Evolutionary conservation across 2,113 vertebrate species (phyloP).

Genomic region (Tautogolabrus adspersus): DNA sequence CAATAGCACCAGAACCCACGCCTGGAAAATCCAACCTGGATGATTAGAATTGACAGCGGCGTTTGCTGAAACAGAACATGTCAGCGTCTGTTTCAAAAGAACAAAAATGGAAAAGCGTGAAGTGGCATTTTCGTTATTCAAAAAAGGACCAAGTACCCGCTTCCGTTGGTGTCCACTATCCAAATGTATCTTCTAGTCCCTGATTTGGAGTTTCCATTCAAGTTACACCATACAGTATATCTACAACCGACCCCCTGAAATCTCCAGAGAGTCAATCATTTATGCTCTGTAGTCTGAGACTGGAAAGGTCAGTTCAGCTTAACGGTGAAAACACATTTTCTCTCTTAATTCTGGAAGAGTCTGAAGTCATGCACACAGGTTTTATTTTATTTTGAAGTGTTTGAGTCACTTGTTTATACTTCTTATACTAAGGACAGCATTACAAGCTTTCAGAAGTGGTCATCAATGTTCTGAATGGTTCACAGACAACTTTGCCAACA

Average conservation of each 20-base stretch:
- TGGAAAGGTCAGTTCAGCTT: slow-evolving; percentile 12
- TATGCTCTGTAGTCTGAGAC: slow-evolving; percentile 4
- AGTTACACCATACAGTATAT: slow-evolving; percentile 24
- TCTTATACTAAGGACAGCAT: not conserved
- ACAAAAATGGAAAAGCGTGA: slow-evolving; percentile 46
- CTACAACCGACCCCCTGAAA: slow-evolving; percentile 29
- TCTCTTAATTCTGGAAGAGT: not conserved
- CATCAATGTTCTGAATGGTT: too few species aligned
- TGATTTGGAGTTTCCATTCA: slow-evolving; percentile 51
- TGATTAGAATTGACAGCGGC: slow-evolving; percentile 69
- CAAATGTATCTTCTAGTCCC: slow-evolving; percentile 9
- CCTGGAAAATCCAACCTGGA: slow-evolving; percentile 53
- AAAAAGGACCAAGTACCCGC: not conserved
- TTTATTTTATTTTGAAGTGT: not conserved
- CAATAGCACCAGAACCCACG: slow-evolving; percentile 63
- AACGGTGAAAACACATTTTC: too few species aligned
- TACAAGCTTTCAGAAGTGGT: too few species aligned
- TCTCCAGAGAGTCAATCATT: slow-evolving; percentile 17
- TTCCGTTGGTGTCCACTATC: not conserved
- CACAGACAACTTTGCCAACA: too few species aligned
- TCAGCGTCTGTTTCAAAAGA: slow-evolving; percentile 53
- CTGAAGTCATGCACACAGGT: not conserved
- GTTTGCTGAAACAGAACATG: slow-evolving; percentile 60
- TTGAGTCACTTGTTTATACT: not conserved
- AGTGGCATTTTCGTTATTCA: slow-evolving; percentile 37